These are phyloP conservation scores for Arrhopalites spinosus DNA, from an alignment of 2,888 invertebrate species.

Conservation along the genomic window DNA sequence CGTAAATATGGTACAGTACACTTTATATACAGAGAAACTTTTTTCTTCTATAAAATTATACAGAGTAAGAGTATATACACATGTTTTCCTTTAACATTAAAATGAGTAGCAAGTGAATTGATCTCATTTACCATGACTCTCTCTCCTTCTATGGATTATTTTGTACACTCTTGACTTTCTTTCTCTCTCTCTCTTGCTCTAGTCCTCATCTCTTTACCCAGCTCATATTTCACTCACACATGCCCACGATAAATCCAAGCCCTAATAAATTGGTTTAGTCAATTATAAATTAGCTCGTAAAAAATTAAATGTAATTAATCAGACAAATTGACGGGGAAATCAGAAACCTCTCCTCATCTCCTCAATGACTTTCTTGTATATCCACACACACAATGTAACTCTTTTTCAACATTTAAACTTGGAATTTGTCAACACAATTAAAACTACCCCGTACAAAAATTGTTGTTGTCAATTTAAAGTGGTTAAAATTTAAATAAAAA, in stretches of 20 bases:
- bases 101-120: conserved; percentile 20
- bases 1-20: too few relatives aligned
- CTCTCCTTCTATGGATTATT: neutral
- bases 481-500: too few relatives aligned
- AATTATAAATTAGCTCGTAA: conserved; percentile 26
- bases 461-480: too few relatives aligned
- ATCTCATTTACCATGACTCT: conserved; percentile 12
- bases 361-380: neutral
- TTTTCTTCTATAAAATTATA: too few relatives aligned
- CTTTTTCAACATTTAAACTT: too few relatives aligned
- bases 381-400: neutral
- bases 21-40: too few relatives aligned
- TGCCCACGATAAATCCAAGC: neutral
- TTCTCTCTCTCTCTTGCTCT: neutral
- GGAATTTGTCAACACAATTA: too few relatives aligned
- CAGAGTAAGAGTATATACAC: neutral
- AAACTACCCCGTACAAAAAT: too few relatives aligned
- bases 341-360: neutral
- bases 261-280: conserved; percentile 18
- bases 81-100: conserved; percentile 8
- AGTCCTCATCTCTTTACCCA: neutral
- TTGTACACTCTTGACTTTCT: neutral
- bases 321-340: neutral
- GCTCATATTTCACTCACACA: conserved; percentile 3
- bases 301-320: conserved; percentile 4